Percentiles rank a stretch among this genome's conserved stretches.
These are phyloP conservation scores for Habroteleia sp. DNA, from an alignment of 2,888 invertebrate genomes.

Conservation along the genomic window DNA sequence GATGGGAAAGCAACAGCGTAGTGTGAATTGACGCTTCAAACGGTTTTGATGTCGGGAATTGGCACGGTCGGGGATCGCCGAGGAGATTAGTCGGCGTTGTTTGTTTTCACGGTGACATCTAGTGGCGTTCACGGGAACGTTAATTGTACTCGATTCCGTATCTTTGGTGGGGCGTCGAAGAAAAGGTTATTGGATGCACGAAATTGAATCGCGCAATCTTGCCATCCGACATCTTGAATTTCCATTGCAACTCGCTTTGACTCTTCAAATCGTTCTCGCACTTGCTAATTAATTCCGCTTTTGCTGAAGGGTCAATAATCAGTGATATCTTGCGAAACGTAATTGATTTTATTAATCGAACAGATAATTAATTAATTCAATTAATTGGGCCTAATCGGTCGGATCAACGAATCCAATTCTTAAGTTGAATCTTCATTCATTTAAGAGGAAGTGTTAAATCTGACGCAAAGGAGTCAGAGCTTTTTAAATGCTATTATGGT, in stretches of 20 bases:
- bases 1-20: conserved; percentile 29
- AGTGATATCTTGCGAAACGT: too few relatives aligned
- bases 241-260: conserved; percentile 7
- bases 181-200: conserved; percentile 12
- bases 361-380: too few relatives aligned
- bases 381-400: too few relatives aligned
- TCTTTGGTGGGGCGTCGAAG: conserved; percentile 3
- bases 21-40: conserved; percentile 41
- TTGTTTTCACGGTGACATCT: conserved; percentile 54
- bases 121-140: conserved; percentile 46
- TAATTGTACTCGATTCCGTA: conserved; percentile 43
- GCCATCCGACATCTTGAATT: conserved; percentile 36
- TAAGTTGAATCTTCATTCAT: too few relatives aligned
- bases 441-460: too few relatives aligned
- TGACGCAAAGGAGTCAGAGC: too few relatives aligned
- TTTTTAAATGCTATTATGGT: too few relatives aligned
- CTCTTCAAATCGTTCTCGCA: not conserved
- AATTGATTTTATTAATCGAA: too few relatives aligned
- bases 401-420: too few relatives aligned
- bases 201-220: conserved; percentile 24
- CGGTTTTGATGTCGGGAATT: conserved; percentile 46
- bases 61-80: conserved; percentile 23
- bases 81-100: conserved; percentile 37
- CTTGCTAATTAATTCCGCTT: too few relatives aligned
- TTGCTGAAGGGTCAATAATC: too few relatives aligned